Conservation (phyloP, 2,113 vertebrate genomes). For the Greenwoodochromis staneri region DNA sequence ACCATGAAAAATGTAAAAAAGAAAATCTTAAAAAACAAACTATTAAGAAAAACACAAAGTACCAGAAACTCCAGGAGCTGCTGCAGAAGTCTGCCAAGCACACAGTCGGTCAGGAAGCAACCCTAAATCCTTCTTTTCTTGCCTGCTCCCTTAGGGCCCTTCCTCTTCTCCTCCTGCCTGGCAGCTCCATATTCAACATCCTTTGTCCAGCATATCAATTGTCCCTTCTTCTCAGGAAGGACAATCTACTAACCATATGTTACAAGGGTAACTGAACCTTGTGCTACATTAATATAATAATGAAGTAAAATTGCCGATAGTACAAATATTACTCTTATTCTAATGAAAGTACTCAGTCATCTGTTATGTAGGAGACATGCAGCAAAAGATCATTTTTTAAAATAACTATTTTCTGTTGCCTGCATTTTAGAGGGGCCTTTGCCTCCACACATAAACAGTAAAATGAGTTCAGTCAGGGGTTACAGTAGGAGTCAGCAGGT, state of each 20-base stretch:
- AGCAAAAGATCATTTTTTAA: not conserved
- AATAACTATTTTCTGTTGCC: not conserved
- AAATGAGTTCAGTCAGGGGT: not conserved
- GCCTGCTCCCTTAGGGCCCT: not conserved
- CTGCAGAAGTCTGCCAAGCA: not conserved
- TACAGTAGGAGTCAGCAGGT: not conserved
- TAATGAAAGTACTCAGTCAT: not conserved
- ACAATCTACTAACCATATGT: not conserved
- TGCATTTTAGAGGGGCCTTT: accelerated
- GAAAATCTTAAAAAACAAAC: not conserved
- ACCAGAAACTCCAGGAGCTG: not conserved
- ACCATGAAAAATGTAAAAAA: not conserved
- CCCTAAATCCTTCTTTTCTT: not conserved
- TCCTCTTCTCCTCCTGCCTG: not conserved
- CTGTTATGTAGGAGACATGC: not conserved
- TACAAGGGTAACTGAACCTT: not conserved
- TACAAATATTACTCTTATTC: not conserved
- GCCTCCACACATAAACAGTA: not conserved
- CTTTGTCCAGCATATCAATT: not conserved
- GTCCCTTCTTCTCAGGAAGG: not conserved
- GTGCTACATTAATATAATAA: not conserved
- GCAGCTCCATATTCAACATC: not conserved
- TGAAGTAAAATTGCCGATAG: not conserved
- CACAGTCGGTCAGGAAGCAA: not conserved
- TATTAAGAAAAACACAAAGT: not conserved